Base-by-base conservation (phyloP, 2,113 vertebrate species). In the Tetraodon nigroviridis region DNA sequence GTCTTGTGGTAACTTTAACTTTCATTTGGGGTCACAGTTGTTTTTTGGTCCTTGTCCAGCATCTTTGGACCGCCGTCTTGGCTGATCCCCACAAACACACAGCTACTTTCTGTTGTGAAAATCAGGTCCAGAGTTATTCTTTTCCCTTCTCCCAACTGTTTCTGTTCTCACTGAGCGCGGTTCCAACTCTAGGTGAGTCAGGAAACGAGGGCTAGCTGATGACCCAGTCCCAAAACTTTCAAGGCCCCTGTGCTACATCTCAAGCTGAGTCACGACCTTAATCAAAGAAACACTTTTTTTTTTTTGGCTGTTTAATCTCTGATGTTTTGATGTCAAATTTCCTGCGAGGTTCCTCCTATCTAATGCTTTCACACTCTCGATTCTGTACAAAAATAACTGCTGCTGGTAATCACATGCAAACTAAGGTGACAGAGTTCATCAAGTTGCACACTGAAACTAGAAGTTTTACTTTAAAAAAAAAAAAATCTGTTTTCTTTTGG, bases 311-410 rank as follows among this genome's bases (percentile, higher is more conserved):
- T 59, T 42, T 3, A 42, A 3, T 7, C 42, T 14, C 19, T 45
- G 19, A 64, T 63, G 58, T 50, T 53, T 8, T 74, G 78, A 5
- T 69, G 72, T 73, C 10, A 17, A 5, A 40, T 63, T 61, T 2
- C 3, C 5, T 32, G 40, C 19, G 57, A 67, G 73, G 66, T 75
- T 75, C 75, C 78, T 65, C 70, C 78, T 7, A 67, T 69, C 47
- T 67, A 3, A 46, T 2, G 29, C 41, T 49, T 54, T 63, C 56
- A 37, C 1, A 51, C 70, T 64, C 45, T 68, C 71, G 20, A 73
- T 57, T 73, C 54, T 63, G 66, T 61, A 64, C 55, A 32, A 37
- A 19, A 14, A 60, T 71, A 47, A 53, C 46, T 10, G 8, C 54
- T 37, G 42, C 44, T 16, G 14, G 2, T 16, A 13, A 18, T n/a